Evolutionary conservation across 1,140 invertebrate species (phyloP), one percentile per base, ranked within the genome.

Genomic region (Dryas iulia): DNA sequence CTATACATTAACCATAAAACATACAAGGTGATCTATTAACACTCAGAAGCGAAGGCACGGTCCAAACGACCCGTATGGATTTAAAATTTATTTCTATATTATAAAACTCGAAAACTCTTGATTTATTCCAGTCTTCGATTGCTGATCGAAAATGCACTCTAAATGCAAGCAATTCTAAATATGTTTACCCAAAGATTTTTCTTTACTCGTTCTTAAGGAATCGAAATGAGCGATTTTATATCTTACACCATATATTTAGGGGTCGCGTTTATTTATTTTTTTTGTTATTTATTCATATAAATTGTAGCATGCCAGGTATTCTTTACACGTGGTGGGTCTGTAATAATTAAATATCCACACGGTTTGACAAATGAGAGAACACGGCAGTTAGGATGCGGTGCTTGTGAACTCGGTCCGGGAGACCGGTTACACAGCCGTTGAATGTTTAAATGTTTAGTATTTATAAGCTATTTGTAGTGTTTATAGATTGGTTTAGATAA

Each of bases 281-380:
- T n/a, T n/a, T n/a, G n/a, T n/a, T 4, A n/a, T 8, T 14, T 54
- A 23, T 28, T 4, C 28, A 18, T 33, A 33, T 33, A 63, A 54
- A 33, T 56, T 63, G 30, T 54, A 11, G 21, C 6, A 62, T 66
- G 59, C 69, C 76, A 82, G 82, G 82, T 86, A 89, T 84, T 81
- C 77, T 74, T 83, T 79, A 76, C 71, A 69, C 81, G 84, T 72
- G 83, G 83, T 78, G 83, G 87, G 86, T 90, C 87, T 66, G 71
- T 68, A 78, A 88, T 90, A 88, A 85, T 88, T 86, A 88, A 90
- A 82, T 87, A 90, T 90, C 86, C 81, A 86, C 76, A 75, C 66
- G 54, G 68, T 73, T 82, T 90, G 86, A 90, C 87, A 90, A 90
- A 90, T 90, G 86, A 90, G 79, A 35, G 78, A 80, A 84, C 84